These are phyloP conservation scores for Triplophysa rosa DNA, from an alignment of 2,113 vertebrate genomes.

Conservation along the genomic window DNA sequence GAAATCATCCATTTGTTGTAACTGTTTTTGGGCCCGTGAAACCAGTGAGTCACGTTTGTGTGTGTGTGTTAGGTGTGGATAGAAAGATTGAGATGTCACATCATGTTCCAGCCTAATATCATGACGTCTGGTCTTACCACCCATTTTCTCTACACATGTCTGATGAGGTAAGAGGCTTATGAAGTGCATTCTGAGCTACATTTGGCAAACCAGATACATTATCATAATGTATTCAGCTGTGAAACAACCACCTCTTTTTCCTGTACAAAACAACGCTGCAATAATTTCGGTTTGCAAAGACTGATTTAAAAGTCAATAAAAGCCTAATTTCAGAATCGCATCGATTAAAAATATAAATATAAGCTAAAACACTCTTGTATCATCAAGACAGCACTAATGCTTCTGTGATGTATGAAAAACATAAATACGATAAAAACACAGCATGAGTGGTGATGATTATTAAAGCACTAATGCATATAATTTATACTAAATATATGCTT, in stretches of 20 bases:
- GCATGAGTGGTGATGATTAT: too few relatives aligned
- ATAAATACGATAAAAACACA: too few relatives aligned
- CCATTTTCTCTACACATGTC: neutral
- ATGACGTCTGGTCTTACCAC: conserved; percentile 3
- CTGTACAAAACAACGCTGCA: neutral
- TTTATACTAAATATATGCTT: too few relatives aligned
- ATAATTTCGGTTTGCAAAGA: neutral
- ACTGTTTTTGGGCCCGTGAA: neutral
- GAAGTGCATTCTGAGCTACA: conserved; percentile 8
- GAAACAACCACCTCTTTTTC: neutral
- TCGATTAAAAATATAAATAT: too few relatives aligned
- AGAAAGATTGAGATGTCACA: conserved; percentile 4
- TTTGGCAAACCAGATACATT: conserved; percentile 27
- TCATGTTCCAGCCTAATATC: conserved; percentile 18
- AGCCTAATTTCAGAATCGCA: neutral
- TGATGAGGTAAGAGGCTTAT: conserved; percentile 41
- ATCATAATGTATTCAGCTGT: conserved; percentile 21
- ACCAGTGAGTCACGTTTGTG: neutral
- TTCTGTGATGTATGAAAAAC: too few relatives aligned
- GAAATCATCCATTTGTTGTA: neutral
- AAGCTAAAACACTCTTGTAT: too few relatives aligned
- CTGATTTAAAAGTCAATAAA: neutral
- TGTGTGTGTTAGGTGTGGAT: neutral
- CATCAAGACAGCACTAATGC: too few relatives aligned
- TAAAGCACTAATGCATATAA: too few relatives aligned